These are phyloP conservation scores for Anguilla anguilla DNA, from an alignment of 2,797 vertebrate genomes.

Conservation along the genomic window DNA sequence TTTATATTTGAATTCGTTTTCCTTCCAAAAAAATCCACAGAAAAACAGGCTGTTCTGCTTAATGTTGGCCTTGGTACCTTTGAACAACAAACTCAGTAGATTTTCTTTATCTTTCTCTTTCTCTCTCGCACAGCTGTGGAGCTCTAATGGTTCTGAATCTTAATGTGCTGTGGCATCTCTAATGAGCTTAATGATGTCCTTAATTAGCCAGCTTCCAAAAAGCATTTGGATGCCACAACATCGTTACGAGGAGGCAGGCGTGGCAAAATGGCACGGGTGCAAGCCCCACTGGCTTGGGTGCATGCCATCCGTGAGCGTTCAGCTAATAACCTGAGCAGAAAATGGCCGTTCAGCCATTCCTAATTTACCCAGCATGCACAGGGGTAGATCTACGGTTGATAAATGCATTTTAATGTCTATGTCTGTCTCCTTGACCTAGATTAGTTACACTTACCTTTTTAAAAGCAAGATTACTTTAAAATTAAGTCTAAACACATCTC, in stretches of 20 bases:
- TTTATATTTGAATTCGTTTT: too few species aligned
- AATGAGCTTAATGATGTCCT: slow-evolving; percentile 31
- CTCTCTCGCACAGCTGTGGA: slow-evolving; percentile 1
- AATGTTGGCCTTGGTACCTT: slow-evolving; percentile 14
- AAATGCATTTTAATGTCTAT: background rate
- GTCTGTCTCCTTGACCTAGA: background rate
- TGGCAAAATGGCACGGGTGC: background rate
- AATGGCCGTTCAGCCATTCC: background rate
- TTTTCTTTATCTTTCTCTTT: slow-evolving; percentile 22
- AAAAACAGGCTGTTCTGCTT: slow-evolving; percentile 2
- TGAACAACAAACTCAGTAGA: slow-evolving; percentile 20
- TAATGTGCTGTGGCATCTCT: slow-evolving; percentile 23
- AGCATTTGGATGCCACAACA: slow-evolving; percentile 13
- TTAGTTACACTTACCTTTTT: background rate
- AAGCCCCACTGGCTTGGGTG: background rate
- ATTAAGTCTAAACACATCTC: background rate
- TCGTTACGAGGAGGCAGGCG: background rate
- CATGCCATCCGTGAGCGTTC: background rate
- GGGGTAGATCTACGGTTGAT: background rate
- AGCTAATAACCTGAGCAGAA: background rate
- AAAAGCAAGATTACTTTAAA: background rate
- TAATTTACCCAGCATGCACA: background rate
- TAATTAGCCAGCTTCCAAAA: slow-evolving; percentile 26
- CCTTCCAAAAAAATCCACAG: background rate
- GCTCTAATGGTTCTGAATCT: slow-evolving; percentile 26